A percentile compares a stretch with the other conserved stretches of the same genome.
phyloP scores from a whole-genome alignment of 2,888 invertebrate genomes.

The Buathra laborator region DNA sequence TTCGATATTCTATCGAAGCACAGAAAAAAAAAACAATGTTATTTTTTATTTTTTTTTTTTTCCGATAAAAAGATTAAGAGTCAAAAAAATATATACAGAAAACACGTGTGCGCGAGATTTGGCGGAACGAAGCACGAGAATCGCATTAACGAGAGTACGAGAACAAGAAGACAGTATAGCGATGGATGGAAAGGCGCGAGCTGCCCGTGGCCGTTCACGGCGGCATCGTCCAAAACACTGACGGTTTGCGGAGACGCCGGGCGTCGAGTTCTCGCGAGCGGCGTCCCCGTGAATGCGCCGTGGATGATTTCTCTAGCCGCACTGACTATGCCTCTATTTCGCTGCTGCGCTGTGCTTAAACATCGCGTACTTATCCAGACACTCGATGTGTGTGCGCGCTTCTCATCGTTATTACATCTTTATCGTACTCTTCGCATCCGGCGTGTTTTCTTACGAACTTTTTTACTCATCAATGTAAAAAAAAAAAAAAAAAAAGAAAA shows the following conservation, averaged over 20 bases:
- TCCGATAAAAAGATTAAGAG: background rate
- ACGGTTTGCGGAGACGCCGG: slow-evolving; percentile 68
- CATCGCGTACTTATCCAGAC: background rate
- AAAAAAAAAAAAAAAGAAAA: background rate
- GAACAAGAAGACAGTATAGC: slow-evolving; percentile 11
- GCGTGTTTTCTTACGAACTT: background rate
- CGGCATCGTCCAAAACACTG: slow-evolving; percentile 82
- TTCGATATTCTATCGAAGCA: slow-evolving; percentile 10
- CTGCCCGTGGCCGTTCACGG: slow-evolving; percentile 76
- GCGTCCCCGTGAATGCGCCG: slow-evolving; percentile 68
- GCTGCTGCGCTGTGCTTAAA: slow-evolving; percentile 1
- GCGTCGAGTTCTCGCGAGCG: slow-evolving; percentile 67
- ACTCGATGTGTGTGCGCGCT: background rate
- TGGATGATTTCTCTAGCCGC: slow-evolving; percentile 16
- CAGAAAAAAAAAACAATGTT: background rate
- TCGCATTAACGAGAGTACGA: background rate
- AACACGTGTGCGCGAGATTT: slow-evolving; percentile 14
- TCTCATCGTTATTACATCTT: background rate
- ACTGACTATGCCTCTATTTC: slow-evolving; percentile 45
- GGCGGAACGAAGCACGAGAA: slow-evolving; percentile 8
- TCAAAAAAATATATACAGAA: background rate
- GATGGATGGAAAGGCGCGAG: slow-evolving; percentile 52
- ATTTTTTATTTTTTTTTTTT: no score
- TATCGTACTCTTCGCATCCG: background rate
- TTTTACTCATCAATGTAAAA: no score